phyloP scores from a whole-genome alignment of 37 sponge, comb jelly and placozoan genomes.

The Aplysina aerophoba region DNA sequence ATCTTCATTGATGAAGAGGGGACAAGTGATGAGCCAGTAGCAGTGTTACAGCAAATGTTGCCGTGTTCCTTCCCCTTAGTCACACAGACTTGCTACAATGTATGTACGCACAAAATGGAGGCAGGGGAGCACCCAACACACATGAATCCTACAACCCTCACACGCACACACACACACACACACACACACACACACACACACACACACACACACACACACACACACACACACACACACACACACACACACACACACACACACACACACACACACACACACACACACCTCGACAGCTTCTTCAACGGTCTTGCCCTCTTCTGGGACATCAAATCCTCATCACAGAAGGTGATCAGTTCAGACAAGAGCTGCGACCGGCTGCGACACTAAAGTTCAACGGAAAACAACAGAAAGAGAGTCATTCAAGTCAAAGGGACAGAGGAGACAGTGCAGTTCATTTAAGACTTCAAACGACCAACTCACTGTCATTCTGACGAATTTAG shows the following conservation, averaged over 20 bases:
- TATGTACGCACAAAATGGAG: too few relatives aligned
- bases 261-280: constrained; percentile 35
- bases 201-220: constrained; percentile 38
- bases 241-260: too few relatives aligned
- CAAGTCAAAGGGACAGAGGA: too few relatives aligned
- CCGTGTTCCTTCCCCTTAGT: neutral
- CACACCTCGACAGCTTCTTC: neutral
- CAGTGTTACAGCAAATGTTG: neutral
- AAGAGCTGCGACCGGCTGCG: neutral
- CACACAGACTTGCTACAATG: neutral
- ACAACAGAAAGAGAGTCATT: neutral
- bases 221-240: too few relatives aligned
- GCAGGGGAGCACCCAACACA: neutral
- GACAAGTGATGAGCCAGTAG: neutral
- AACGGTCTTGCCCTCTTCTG: neutral
- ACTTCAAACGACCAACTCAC: constrained; percentile 31
- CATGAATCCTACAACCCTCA: too few relatives aligned
- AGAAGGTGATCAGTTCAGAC: neutral
- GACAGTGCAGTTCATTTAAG: neutral
- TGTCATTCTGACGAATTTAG: constrained; percentile 86
- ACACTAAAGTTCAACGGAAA: neutral
- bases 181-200: too few relatives aligned
- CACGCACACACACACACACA: too few relatives aligned
- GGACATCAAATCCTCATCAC: neutral
- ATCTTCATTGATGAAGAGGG: neutral